Percentiles rank a stretch among this genome's conserved stretches.
Evolutionary conservation across 1,140 invertebrate species (phyloP).

Genomic region (Diorhabda carinulata): DNA sequence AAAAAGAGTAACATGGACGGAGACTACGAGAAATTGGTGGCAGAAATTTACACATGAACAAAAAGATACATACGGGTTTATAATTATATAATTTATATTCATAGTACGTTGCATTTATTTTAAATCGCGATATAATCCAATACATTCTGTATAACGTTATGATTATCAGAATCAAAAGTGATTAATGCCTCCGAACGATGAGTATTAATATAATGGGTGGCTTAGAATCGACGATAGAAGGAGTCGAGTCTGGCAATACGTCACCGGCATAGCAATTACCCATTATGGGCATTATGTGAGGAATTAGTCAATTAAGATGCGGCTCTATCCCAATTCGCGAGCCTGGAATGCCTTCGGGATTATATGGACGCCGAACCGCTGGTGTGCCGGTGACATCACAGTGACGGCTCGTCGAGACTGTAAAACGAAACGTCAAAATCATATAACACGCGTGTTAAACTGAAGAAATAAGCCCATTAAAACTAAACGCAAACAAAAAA

Average conservation of each 20-base stretch:
- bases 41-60: too few species aligned
- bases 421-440: too few species aligned
- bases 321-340: slow-evolving; percentile 29
- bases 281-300: slow-evolving; percentile 34
- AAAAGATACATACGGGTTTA: too few species aligned
- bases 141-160: too few species aligned
- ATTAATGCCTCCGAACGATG: neutral
- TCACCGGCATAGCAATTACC: slow-evolving; percentile 42
- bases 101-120: too few species aligned
- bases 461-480: too few species aligned
- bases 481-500: too few species aligned
- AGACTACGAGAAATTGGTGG: too few species aligned
- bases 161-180: neutral
- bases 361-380: slow-evolving; percentile 15
- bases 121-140: too few species aligned
- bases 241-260: slow-evolving; percentile 27
- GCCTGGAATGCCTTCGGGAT: slow-evolving; percentile 35
- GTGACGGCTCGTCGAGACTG: slow-evolving; percentile 8
- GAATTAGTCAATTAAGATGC: slow-evolving; percentile 43
- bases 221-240: slow-evolving; percentile 18
- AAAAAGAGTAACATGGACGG: too few species aligned
- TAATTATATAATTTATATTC: too few species aligned
- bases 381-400: neutral
- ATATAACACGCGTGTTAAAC: too few species aligned
- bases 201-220: slow-evolving; percentile 30